A percentile compares a stretch with the other conserved stretches of the same genome.
These are phyloP conservation scores for Rhinoderma darwinii DNA, from an alignment of 2,113 vertebrate genomes.

Conservation along the genomic window DNA sequence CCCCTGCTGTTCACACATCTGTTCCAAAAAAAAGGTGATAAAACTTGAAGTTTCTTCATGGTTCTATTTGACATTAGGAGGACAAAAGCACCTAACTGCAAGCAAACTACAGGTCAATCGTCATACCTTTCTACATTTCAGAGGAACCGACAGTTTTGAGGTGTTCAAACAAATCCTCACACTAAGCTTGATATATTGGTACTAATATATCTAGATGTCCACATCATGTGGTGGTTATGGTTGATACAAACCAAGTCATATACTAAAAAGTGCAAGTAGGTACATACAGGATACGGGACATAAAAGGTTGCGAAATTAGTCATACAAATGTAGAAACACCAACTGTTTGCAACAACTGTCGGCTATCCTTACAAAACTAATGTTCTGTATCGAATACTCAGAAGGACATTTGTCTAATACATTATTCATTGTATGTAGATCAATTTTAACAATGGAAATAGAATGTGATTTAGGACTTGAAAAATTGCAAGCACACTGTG, in stretches of 20 bases:
- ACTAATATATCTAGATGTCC: neutral
- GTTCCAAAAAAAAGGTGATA: neutral
- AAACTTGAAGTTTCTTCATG: neutral
- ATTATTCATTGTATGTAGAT: slow-evolving; percentile 1
- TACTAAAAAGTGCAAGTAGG: neutral
- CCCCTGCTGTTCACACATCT: neutral
- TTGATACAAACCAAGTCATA: neutral
- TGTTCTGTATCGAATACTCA: neutral
- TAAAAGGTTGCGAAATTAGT: neutral
- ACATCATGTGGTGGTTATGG: neutral
- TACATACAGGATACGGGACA: neutral
- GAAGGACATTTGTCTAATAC: neutral
- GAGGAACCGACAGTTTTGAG: neutral
- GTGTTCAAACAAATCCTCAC: neutral
- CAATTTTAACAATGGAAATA: slow-evolving; percentile 1
- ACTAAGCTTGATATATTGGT: neutral
- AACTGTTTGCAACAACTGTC: neutral
- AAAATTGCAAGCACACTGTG: neutral
- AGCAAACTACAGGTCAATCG: neutral
- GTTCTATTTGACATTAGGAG: neutral
- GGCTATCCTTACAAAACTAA: neutral
- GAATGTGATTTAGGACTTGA: neutral
- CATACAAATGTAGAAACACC: neutral
- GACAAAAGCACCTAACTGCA: neutral
- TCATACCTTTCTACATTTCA: neutral